These are phyloP conservation scores for Drosophila ustulata DNA, from an alignment of 2,888 invertebrate genomes.

Conservation along the genomic window DNA sequence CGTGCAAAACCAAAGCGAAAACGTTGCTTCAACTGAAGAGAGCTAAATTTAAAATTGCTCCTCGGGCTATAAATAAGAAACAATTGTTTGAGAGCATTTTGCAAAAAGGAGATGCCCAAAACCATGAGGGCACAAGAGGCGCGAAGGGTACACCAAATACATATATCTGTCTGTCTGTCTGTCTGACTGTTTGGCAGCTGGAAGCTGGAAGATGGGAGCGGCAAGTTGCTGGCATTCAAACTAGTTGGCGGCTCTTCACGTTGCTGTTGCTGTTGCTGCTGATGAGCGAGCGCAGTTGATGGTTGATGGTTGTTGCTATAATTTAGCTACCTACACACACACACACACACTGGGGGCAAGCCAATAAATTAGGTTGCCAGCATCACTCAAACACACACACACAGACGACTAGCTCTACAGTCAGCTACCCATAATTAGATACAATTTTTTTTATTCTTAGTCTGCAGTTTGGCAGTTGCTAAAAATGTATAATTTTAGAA, in stretches of 20 bases:
- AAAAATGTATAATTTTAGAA: too few relatives aligned
- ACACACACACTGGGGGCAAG: conserved; percentile 50
- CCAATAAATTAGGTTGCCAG: conserved; percentile 67
- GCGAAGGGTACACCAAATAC: neutral
- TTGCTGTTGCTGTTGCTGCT: conserved; percentile 24
- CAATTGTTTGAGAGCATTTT: conserved; percentile 66
- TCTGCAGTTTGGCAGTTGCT: too few relatives aligned
- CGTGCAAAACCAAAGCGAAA: conserved; percentile 44
- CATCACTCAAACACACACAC: conserved; percentile 18
- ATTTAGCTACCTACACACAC: conserved; percentile 49
- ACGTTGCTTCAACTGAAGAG: conserved; percentile 35
- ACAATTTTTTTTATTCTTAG: neutral
- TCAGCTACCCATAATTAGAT: neutral
- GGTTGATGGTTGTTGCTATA: conserved; percentile 53
- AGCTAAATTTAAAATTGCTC: conserved; percentile 65
- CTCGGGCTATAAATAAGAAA: conserved; percentile 66
- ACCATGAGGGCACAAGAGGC: neutral
- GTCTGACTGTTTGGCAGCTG: neutral
- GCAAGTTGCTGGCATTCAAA: conserved; percentile 23
- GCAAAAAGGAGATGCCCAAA: neutral
- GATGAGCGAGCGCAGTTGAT: conserved; percentile 34
- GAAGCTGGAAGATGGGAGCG: conserved; percentile 5
- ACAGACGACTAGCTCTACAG: neutral
- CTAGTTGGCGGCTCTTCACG: conserved; percentile 51
- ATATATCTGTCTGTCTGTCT: too few relatives aligned